Percentiles rank a stretch among this genome's conserved stretches.
phyloP scores from a whole-genome alignment of 2,797 vertebrate genomes.

The Hippoglossus hippoglossus region DNA sequence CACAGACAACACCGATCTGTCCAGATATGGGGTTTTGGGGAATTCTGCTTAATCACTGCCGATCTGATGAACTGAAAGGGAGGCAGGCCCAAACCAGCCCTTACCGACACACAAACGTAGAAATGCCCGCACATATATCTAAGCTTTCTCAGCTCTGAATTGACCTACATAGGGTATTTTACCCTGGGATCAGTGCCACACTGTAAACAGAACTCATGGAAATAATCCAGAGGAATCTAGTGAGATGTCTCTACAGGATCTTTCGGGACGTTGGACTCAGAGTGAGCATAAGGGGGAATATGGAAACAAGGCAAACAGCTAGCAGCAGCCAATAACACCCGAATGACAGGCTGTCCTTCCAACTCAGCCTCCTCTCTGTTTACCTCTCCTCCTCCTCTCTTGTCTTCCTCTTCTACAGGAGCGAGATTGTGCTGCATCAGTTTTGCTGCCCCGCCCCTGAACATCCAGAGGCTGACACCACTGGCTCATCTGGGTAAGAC shows the following conservation, averaged over 20 bases:
- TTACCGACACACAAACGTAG: slow-evolving; percentile 41
- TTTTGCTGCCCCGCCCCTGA: slow-evolving; percentile 98
- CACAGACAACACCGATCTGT: slow-evolving; percentile 55
- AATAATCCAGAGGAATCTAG: slow-evolving; percentile 68
- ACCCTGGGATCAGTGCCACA: slow-evolving; percentile 60
- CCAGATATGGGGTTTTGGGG: slow-evolving; percentile 43
- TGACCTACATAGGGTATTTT: slow-evolving; percentile 76
- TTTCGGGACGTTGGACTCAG: slow-evolving; percentile 46
- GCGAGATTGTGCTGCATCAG: slow-evolving; percentile 97
- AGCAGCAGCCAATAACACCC: slow-evolving; percentile 22
- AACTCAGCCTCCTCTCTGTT: slow-evolving; percentile 4
- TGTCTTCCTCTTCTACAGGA: slow-evolving; percentile 82
- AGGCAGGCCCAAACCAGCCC: slow-evolving; percentile 31
- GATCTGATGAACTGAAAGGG: slow-evolving; percentile 43
- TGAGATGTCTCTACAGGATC: slow-evolving; percentile 46
- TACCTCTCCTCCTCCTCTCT: slow-evolving; percentile 4
- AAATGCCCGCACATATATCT: slow-evolving; percentile 44
- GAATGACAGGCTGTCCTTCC: slow-evolving; percentile 38
- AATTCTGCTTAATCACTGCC: slow-evolving; percentile 65
- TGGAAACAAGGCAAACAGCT: slow-evolving; percentile 39
- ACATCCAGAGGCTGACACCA: slow-evolving; percentile 88
- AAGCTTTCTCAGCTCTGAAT: slow-evolving; percentile 63
- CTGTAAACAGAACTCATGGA: slow-evolving; percentile 51
- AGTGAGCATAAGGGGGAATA: slow-evolving; percentile 39
- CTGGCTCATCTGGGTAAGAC: slow-evolving; percentile 82